These are phyloP conservation scores for Nematolebias whitei DNA, from an alignment of 2,113 vertebrate genomes.

Conservation along the genomic window DNA sequence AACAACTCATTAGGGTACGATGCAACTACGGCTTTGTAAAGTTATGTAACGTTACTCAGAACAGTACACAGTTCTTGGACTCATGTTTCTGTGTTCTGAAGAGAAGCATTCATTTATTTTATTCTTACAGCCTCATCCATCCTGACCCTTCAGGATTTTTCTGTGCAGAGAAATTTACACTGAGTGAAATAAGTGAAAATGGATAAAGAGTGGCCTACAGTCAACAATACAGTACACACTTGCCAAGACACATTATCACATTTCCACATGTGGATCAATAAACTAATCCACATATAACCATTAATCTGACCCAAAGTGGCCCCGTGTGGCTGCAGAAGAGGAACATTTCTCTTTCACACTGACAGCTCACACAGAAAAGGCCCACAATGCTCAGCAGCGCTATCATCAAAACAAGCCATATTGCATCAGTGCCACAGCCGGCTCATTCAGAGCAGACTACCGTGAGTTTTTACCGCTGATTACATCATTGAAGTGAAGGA, in stretches of 20 bases:
- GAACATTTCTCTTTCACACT: slow-evolving; percentile 7
- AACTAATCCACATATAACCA: slow-evolving; percentile 20
- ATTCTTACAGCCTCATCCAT: neutral
- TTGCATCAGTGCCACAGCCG: slow-evolving; percentile 35
- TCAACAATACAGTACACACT: slow-evolving; percentile 1
- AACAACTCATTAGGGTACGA: too few relatives aligned
- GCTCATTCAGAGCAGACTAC: slow-evolving; percentile 38
- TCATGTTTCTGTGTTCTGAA: too few relatives aligned
- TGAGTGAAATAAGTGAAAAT: neutral
- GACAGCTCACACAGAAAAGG: slow-evolving; percentile 26
- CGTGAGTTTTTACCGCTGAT: slow-evolving; percentile 69
- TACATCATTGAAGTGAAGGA: slow-evolving; percentile 69
- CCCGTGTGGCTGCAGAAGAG: neutral
- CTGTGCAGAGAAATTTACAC: neutral
- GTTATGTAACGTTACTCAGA: too few relatives aligned
- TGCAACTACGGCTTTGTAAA: too few relatives aligned
- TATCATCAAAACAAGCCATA: slow-evolving; percentile 15
- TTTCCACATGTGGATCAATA: slow-evolving; percentile 41
- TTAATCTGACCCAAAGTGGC: slow-evolving; percentile 23
- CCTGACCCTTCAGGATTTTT: neutral
- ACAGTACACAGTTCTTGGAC: too few relatives aligned
- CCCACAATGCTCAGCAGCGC: neutral
- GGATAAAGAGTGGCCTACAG: slow-evolving; percentile 2
- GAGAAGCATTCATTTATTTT: too few relatives aligned
- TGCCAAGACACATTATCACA: slow-evolving; percentile 16